A percentile compares a stretch with the other conserved stretches of the same genome.
Conservation (phyloP, 2,797 vertebrate genomes). For the Hydrophis major region DNA sequence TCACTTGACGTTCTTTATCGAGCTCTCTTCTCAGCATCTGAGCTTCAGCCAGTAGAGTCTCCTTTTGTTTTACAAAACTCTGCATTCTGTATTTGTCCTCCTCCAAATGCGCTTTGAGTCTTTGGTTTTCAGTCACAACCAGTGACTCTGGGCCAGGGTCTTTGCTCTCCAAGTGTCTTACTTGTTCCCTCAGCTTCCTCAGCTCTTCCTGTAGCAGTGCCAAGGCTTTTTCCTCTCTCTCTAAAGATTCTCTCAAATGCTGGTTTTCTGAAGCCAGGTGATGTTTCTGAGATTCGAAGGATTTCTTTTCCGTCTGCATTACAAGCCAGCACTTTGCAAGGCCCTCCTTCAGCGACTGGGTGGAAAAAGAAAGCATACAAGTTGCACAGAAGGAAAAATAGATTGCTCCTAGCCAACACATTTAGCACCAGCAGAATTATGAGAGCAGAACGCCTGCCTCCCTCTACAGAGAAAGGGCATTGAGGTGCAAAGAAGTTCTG, state of each 20-base stretch:
- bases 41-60: slow-evolving; percentile 78
- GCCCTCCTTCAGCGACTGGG: slow-evolving; percentile 77
- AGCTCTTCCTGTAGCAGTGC: slow-evolving; percentile 83
- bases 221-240: slow-evolving; percentile 82
- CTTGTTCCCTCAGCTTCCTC: slow-evolving; percentile 78
- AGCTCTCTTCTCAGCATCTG: slow-evolving; percentile 81
- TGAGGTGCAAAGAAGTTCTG: no score
- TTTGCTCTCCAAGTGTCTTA: slow-evolving; percentile 79
- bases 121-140: slow-evolving; percentile 81
- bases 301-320: slow-evolving; percentile 72
- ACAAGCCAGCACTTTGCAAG: slow-evolving; percentile 74
- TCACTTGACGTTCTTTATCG: slow-evolving; percentile 77
- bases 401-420: neutral
- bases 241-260: slow-evolving; percentile 79
- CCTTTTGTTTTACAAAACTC: slow-evolving; percentile 79
- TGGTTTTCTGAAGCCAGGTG: slow-evolving; percentile 81
- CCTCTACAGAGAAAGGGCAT: no score
- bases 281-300: slow-evolving; percentile 75
- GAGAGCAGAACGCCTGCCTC: neutral
- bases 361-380: slow-evolving; percentile 34
- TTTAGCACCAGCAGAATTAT: neutral
- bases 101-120: slow-evolving; percentile 83
- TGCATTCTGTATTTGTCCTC: slow-evolving; percentile 78
- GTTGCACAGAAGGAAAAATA: neutral
- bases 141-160: slow-evolving; percentile 73